Evolutionary conservation across 1,140 invertebrate species (phyloP).

Genomic region (Lamellibrachia luymesi): DNA sequence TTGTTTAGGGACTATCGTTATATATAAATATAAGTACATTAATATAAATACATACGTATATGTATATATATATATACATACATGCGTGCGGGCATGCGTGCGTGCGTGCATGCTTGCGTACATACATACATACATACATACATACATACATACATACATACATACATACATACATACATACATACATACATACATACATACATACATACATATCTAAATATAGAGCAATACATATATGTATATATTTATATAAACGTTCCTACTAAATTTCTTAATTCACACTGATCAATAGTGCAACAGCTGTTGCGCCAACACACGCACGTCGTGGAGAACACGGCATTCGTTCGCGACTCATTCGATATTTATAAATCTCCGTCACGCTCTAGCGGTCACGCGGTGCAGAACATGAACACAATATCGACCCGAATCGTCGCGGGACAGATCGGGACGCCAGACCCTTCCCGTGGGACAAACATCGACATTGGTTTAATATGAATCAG

Average conservation of each 20-base stretch:
- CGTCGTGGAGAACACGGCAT: neutral
- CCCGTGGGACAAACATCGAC: neutral
- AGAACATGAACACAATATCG: neutral
- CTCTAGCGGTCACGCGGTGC: neutral
- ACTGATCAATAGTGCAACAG: neutral
- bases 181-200: neutral
- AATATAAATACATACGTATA: no score
- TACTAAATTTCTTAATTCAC: neutral
- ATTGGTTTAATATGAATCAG: neutral
- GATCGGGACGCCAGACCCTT: neutral
- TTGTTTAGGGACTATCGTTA: neutral
- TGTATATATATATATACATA: neutral
- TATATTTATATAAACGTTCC: neutral
- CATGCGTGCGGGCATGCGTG: neutral
- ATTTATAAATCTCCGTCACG: constrained; percentile 5
- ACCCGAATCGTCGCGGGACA: neutral
- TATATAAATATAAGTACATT: neutral
- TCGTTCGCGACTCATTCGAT: neutral
- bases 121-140: neutral
- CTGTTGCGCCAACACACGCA: neutral
- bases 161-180: neutral
- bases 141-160: neutral
- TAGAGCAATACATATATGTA: neutral
- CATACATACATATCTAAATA: neutral
- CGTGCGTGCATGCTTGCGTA: neutral